Evolutionary conservation across 2,888 invertebrate species (phyloP), one percentile per base, ranked within the genome.

Genomic region (Drosophila prolongata): DNA sequence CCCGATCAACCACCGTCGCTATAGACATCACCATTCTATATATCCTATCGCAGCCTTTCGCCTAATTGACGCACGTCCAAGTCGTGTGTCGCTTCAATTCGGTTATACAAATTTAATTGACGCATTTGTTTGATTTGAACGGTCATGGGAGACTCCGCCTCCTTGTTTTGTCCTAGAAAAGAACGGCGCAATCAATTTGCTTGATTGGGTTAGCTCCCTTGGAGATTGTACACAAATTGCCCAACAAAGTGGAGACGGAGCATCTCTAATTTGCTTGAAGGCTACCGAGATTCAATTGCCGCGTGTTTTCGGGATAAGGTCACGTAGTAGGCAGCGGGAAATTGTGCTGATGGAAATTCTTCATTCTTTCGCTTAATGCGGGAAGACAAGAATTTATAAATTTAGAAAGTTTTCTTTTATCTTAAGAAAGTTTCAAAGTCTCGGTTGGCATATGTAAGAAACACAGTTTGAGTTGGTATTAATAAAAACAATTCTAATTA

Each of bases 51-150:
- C 30, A 35, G 35, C 65, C 37, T 62, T 43, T 59, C 66, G 64
- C 71, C 83, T 86, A 86, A 84, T 84, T 84, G 83, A 79, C 86
- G 70, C 79, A 84, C 86, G 84, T 66, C 71, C 77, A 56, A 80
- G 86, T 67, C 86, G 83, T 86, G 86, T 84, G 80, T 67, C 79
- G 74, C 68, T 52, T 64, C 64, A 42, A 54, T 57, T 70, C 43
- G 66, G 62, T 68, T 80, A 76, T 72, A 57, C 71, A 75, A 83
- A 73, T 80, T 79, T 83, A 84, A 84, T 84, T 86, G 83, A 65
- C 43, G 71, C 83, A 79, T 86, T 83, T 86, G 83, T 83, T 79
- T 74, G 80, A 74, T 59, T 71, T 60, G 60, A 56, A 70, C 30
- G 70, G 70, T 61, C 61, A 55, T 69, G 70, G 70, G 53, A 55